A percentile compares a stretch with the other conserved stretches of the same genome.
These are phyloP conservation scores for Agrilus planipennis DNA, from an alignment of 1,140 invertebrate species.

Conservation along the genomic window DNA sequence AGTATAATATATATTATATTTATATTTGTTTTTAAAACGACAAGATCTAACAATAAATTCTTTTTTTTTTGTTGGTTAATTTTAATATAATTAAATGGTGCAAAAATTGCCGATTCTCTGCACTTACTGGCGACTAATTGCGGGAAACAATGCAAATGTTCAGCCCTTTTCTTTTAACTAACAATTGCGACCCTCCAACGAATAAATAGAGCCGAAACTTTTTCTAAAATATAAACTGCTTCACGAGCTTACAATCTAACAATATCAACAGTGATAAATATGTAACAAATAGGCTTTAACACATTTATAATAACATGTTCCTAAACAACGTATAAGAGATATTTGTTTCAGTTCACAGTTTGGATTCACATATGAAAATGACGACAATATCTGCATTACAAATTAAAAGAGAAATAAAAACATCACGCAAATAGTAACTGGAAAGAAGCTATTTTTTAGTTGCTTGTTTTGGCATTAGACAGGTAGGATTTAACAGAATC, in stretches of 20 bases:
- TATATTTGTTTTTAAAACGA: conserved; percentile 5
- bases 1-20: neutral
- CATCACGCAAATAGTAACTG: too few species aligned
- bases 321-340: conserved; percentile 6
- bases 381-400: too few species aligned
- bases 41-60: neutral
- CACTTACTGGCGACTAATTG: neutral
- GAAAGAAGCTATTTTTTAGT: too few species aligned
- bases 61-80: neutral
- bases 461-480: too few species aligned
- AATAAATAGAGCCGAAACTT: conserved; percentile 10
- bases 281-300: conserved; percentile 26
- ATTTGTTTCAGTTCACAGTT: conserved; percentile 6
- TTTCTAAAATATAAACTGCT: conserved; percentile 8
- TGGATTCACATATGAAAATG: too few species aligned
- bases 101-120: neutral
- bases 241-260: conserved; percentile 11
- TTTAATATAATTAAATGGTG: neutral
- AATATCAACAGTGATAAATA: conserved; percentile 23
- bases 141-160: neutral
- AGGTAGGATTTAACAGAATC: too few species aligned
- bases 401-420: too few species aligned
- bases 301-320: conserved; percentile 11
- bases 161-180: neutral
- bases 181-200: conserved; percentile 20